Percentiles rank a stretch among this genome's conserved stretches.
Evolutionary conservation across 2,888 invertebrate species (phyloP).

Genomic region (Tachina grossa): DNA sequence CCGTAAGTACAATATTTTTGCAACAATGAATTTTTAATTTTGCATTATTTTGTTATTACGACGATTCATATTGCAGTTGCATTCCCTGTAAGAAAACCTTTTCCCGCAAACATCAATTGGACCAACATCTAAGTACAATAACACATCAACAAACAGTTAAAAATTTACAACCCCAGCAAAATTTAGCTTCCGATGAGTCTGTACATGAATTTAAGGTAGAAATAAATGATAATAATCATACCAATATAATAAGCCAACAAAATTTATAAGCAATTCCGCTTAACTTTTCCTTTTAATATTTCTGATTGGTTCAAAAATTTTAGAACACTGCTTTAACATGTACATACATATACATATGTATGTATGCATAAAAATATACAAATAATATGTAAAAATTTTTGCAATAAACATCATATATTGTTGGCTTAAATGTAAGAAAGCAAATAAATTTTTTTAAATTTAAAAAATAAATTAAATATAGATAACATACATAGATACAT

Average conservation of each 20-base stretch:
- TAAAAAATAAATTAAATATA: too few relatives aligned
- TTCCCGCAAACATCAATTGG: conserved; percentile 80
- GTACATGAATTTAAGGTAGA: conserved; percentile 45
- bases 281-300: conserved; percentile 6
- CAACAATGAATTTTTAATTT: background rate
- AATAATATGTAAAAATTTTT: conserved; percentile 14
- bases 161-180: conserved; percentile 56
- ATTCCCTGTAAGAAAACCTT: conserved; percentile 81
- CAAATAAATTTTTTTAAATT: too few relatives aligned
- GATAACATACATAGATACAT: too few relatives aligned
- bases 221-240: conserved; percentile 50
- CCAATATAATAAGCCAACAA: conserved; percentile 45
- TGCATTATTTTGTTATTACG: background rate
- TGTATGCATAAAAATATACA: background rate
- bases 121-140: conserved; percentile 80
- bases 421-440: too few relatives aligned
- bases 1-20: conserved; percentile 73
- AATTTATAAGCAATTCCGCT: conserved; percentile 25
- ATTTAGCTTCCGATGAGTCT: conserved; percentile 36
- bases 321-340: conserved; percentile 6
- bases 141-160: conserved; percentile 80
- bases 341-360: conserved; percentile 15
- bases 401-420: too few relatives aligned
- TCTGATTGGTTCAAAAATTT: background rate
- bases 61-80: conserved; percentile 74